phyloP scores from a whole-genome alignment of 2,888 invertebrate species.

The Tethea ocularis region DNA sequence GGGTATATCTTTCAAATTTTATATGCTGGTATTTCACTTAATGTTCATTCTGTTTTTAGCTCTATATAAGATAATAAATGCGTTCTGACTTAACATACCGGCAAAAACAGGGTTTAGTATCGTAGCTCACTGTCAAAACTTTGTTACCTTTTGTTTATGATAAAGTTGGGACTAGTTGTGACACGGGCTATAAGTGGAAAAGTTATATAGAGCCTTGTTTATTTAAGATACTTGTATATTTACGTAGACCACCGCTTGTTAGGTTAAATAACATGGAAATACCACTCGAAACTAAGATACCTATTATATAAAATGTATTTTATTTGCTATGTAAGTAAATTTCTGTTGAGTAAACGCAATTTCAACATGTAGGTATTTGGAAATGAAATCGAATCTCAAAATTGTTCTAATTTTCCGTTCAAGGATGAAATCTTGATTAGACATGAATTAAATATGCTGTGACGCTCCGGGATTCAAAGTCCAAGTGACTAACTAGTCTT shows the following conservation, averaged over 20 bases:
- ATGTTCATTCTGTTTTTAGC: neutral
- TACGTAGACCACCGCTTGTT: neutral
- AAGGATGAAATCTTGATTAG: neutral
- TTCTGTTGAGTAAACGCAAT: too few species aligned
- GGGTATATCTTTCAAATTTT: neutral
- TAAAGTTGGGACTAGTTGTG: conserved; percentile 55
- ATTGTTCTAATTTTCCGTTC: neutral
- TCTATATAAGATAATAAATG: conserved; percentile 38
- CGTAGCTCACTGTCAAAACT: conserved; percentile 53
- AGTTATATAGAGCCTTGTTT: conserved; percentile 53
- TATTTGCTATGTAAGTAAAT: too few species aligned
- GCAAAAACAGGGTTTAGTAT: conserved; percentile 41
- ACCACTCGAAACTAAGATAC: neutral
- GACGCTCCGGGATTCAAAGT: neutral
- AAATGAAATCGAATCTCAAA: neutral
- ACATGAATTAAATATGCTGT: neutral
- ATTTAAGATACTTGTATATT: conserved; percentile 41
- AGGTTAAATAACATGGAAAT: neutral
- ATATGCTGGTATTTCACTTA: neutral
- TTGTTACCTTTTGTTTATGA: conserved; percentile 59
- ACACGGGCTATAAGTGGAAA: conserved; percentile 57
- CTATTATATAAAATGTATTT: neutral
- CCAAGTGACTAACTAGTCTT: neutral
- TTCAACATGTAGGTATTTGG: too few species aligned
- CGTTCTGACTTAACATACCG: conserved; percentile 34